These are phyloP conservation scores for Zoanthus sansibaricus DNA, from an alignment of 92 coral and sea anemone species.

Conservation along the genomic window DNA sequence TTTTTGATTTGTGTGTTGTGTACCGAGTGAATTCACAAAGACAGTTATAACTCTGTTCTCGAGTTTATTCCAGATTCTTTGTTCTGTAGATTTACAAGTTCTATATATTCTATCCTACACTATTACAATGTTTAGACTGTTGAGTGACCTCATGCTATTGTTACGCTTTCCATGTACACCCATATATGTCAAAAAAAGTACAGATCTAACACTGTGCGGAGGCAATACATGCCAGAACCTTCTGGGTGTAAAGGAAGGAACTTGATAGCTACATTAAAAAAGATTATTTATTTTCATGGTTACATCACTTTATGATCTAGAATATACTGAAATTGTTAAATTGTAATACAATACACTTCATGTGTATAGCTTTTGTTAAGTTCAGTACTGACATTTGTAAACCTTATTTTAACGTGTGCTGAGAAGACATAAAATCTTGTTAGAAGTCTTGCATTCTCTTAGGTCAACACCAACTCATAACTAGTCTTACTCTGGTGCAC, in stretches of 20 bases:
- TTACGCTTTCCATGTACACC: background rate
- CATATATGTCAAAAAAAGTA: conserved; percentile 29
- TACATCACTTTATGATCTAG: conserved; percentile 30
- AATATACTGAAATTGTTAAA: conserved; percentile 21
- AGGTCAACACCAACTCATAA: no score
- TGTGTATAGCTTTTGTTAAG: background rate
- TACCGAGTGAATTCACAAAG: background rate
- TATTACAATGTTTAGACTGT: conserved; percentile 13
- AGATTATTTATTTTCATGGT: background rate
- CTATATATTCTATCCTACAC: conserved; percentile 4
- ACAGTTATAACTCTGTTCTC: background rate
- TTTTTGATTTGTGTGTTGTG: no score
- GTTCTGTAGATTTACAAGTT: conserved; percentile 4
- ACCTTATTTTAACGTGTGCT: no score
- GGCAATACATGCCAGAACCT: conserved; percentile 36
- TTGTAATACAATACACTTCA: conserved; percentile 17
- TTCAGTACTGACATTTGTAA: no score
- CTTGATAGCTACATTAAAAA: background rate
- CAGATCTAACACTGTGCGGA: conserved; percentile 30
- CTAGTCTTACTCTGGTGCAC: no score
- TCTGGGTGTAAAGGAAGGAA: conserved; percentile 15
- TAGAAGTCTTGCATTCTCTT: no score
- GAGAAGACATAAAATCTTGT: no score
- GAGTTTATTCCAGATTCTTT: background rate
- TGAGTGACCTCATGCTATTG: background rate